A percentile compares a stretch with the other conserved stretches of the same genome.
These are phyloP conservation scores for Eupithecia pulchellata DNA, from an alignment of 2,888 invertebrate genomes.

Conservation along the genomic window DNA sequence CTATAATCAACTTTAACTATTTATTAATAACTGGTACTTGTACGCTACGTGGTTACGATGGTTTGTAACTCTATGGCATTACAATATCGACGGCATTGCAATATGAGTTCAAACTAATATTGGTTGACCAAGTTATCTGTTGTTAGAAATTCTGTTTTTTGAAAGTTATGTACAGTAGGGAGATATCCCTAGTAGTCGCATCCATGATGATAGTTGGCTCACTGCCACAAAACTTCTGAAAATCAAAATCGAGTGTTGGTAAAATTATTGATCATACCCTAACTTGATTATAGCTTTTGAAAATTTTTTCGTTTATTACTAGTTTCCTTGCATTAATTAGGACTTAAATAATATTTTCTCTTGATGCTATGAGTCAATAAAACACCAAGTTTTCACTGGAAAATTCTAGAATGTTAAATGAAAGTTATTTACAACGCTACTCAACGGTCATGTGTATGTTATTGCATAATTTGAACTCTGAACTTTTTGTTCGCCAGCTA, in stretches of 20 bases:
- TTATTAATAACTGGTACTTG: too few relatives aligned
- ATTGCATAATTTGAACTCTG: slow-evolving; percentile 4
- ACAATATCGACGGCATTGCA: neutral
- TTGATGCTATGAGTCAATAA: neutral
- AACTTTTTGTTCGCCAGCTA: neutral
- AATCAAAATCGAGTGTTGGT: neutral
- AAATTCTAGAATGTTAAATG: slow-evolving; percentile 1
- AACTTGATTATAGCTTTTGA: neutral
- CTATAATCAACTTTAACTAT: neutral
- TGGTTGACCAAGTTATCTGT: neutral
- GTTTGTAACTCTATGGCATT: neutral
- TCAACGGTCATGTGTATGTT: neutral
- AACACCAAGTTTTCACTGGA: neutral
- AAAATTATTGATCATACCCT: neutral
- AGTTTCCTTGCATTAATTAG: too few relatives aligned
- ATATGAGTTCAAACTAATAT: neutral
- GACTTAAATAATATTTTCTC: neutral
- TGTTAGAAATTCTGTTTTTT: neutral
- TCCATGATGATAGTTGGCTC: neutral
- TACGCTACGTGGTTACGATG: neutral
- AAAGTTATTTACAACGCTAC: neutral
- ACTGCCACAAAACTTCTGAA: neutral
- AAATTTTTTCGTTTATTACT: too few relatives aligned
- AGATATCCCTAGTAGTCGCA: too few relatives aligned
- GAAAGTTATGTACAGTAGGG: neutral